Conservation (phyloP, 2,888 invertebrate species). For the Incurvaria masculella region DNA sequence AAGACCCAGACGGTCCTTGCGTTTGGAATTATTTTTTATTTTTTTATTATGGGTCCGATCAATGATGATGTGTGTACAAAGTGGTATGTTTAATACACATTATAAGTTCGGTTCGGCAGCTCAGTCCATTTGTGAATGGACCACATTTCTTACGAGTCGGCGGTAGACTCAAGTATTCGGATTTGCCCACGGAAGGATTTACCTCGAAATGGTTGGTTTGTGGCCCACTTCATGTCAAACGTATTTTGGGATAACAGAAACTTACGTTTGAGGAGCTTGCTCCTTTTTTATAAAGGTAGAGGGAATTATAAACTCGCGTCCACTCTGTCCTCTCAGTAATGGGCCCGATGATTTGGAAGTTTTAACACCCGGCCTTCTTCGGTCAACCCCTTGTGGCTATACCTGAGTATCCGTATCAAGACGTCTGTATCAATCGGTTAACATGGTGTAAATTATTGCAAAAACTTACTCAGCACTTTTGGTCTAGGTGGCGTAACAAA, state of each 20-base stretch:
- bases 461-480: constrained; percentile 4
- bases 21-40: too few species aligned
- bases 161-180: constrained; percentile 1
- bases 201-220: neutral
- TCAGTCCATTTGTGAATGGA: constrained; percentile 2
- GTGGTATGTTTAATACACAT: neutral
- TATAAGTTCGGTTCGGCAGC: neutral
- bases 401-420: constrained; percentile 1
- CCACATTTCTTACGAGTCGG: constrained; percentile 1
- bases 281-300: constrained; percentile 5
- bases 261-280: constrained; percentile 3
- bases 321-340: constrained; percentile 1
- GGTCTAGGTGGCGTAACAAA: neutral
- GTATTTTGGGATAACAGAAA: constrained; percentile 1
- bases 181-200: neutral
- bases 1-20: too few species aligned
- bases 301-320: constrained; percentile 1
- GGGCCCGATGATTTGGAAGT: neutral
- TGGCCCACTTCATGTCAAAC: neutral
- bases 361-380: constrained; percentile 15
- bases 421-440: neutral
- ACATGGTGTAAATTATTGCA: constrained; percentile 6
- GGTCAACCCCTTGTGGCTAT: constrained; percentile 12
- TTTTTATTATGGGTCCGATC: too few species aligned
- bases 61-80: too few species aligned